These are phyloP conservation scores for Sphaerodactylus townsendi DNA, from an alignment of 2,113 vertebrate species.

Conservation along the genomic window DNA sequence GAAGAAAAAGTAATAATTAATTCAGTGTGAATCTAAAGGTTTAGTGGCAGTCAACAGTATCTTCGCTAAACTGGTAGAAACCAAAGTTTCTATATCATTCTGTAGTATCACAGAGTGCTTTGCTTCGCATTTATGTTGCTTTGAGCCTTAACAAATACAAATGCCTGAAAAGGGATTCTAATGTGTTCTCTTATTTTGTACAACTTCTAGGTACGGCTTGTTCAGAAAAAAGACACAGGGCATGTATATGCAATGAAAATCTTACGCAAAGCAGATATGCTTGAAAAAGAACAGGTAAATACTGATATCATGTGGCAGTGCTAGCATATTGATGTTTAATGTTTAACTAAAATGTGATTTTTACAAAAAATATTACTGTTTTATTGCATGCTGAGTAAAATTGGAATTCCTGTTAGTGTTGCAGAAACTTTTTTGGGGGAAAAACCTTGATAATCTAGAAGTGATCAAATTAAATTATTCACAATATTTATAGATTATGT, in stretches of 20 bases:
- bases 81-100: background rate
- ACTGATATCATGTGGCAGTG: fast-evolving
- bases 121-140: fast-evolving
- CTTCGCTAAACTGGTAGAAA: fast-evolving
- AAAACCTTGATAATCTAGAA: background rate
- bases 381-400: background rate
- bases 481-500: too few species aligned
- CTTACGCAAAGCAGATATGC: slow-evolving; percentile 96
- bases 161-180: background rate
- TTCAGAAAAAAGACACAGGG: slow-evolving; percentile 98
- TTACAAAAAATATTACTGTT: background rate
- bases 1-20: background rate
- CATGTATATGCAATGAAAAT: slow-evolving; percentile 99
- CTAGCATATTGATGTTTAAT: fast-evolving
- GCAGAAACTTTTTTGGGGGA: background rate
- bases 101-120: fast-evolving
- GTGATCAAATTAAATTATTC: too few species aligned
- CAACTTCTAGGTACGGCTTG: slow-evolving; percentile 86
- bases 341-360: background rate
- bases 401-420: background rate
- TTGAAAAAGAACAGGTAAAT: slow-evolving; percentile 95
- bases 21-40: background rate
- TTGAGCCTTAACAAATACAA: background rate
- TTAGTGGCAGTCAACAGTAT: background rate
- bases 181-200: background rate